Evolutionary conservation across 2,113 vertebrate species (phyloP), one percentile per base, ranked within the genome.

Genomic region (Trachemys scripta): DNA sequence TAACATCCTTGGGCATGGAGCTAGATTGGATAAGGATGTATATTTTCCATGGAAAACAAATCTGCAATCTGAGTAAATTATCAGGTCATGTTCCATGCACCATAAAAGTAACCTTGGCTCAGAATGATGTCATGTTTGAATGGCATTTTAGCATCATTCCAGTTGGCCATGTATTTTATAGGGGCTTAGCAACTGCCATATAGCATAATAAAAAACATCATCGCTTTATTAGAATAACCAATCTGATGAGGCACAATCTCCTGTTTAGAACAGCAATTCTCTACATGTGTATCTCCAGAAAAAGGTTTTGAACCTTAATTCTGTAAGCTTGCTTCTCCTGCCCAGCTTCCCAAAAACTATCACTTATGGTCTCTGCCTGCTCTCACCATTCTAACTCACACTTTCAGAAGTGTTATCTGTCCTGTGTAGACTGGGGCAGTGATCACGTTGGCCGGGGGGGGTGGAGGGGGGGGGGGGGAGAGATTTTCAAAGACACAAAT

Each of bases 201-300:
- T 10, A 75, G 38, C 3, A 72, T 54, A 91, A 94, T 20, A 31
- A 85, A 89, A 95, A 95, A 62, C 38, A 87, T 5, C 7, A 29
- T 24, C 3, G 80, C 80, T 95, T 90, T 82, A 80, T 79, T 75
- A 94, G 76, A 94, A 80, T 81, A 94, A 91, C 1, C 1, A 86
- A 92, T 42, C 4, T 86, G 82, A 29, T 17, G 49, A 83, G 62
- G 29, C 20, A 82, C 84, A 56, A 2, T 3, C 49, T 79, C 80
- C 76, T 82, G 5, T 81, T 84, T 38, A 69, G 42, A 94, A 95
- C 13, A 91, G 22, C n/a, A 90, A 10, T n/a, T 96, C 72, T 93
- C 92, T 88, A 54, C 24, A 93, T 51, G n/a, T 17, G 25, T 19
- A 72, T 84, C 35, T 89, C 38, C 80, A 84, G 79, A 42, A 20